These are phyloP conservation scores for Sinocyclocheilus rhinocerous DNA, from an alignment of 2,113 vertebrate genomes.

Conservation along the genomic window DNA sequence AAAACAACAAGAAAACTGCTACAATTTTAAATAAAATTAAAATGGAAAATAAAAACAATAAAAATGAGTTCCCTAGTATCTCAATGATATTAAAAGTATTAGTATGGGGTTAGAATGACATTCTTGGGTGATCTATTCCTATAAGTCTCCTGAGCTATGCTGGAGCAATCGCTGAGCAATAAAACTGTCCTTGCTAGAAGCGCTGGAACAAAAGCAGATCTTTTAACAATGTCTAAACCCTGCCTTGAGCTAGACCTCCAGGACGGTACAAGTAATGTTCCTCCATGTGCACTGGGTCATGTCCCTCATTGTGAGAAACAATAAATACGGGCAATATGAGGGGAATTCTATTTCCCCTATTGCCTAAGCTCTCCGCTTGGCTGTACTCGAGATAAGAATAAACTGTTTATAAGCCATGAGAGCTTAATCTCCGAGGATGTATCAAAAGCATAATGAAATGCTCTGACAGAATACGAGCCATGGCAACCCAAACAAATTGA, in stretches of 20 bases:
- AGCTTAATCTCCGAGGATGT: slow-evolving; percentile 13
- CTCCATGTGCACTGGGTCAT: background rate
- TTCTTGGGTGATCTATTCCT: background rate
- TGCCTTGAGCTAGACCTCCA: slow-evolving; percentile 21
- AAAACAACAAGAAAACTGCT: background rate
- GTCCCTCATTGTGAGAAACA: slow-evolving; percentile 15
- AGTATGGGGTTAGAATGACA: background rate
- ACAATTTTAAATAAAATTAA: background rate
- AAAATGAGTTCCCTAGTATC: background rate
- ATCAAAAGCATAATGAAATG: slow-evolving; percentile 39
- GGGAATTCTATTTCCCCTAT: slow-evolving; percentile 28
- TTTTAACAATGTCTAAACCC: background rate
- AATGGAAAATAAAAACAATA: background rate
- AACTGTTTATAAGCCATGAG: slow-evolving; percentile 27
- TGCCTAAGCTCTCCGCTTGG: background rate
- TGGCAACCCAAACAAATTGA: slow-evolving; percentile 29
- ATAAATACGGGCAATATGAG: background rate
- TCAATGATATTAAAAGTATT: background rate
- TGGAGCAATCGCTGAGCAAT: background rate
- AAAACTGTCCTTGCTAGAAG: background rate
- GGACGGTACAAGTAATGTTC: background rate
- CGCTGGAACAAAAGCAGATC: background rate
- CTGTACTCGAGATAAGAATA: slow-evolving; percentile 15
- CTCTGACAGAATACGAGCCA: slow-evolving; percentile 39
- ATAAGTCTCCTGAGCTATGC: background rate